phyloP scores from a whole-genome alignment of 2,797 vertebrate genomes.

The Schizothorax lantsangensis region DNA sequence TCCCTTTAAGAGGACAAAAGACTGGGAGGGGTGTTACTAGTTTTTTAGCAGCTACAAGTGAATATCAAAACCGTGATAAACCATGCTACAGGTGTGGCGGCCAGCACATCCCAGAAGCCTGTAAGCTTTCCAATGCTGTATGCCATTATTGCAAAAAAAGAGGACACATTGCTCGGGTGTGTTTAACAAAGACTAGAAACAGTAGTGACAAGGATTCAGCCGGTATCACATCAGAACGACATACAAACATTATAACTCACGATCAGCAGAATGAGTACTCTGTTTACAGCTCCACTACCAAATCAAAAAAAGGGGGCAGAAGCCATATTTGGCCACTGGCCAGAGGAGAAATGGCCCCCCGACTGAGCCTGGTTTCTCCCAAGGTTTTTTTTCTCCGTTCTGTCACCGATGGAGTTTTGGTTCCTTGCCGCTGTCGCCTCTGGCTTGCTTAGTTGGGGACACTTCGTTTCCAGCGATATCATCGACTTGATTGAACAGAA shows the following conservation, averaged over 20 bases:
- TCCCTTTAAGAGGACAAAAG: too few species aligned
- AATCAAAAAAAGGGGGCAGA: neutral
- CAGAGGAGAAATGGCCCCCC: too few species aligned
- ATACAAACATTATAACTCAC: neutral
- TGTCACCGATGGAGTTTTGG: too few species aligned
- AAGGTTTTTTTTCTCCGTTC: too few species aligned
- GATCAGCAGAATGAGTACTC: neutral
- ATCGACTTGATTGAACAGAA: too few species aligned
- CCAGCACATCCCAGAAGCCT: neutral
- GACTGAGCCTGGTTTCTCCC: too few species aligned
- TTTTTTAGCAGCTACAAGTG: neutral
- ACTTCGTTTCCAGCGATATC: too few species aligned
- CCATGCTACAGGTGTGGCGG: neutral
- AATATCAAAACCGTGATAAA: neutral
- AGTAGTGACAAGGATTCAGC: too few species aligned
- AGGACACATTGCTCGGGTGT: neutral
- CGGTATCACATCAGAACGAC: neutral
- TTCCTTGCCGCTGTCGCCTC: too few species aligned
- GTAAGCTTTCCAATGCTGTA: neutral
- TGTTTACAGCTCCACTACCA: neutral
- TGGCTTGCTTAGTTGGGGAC: too few species aligned
- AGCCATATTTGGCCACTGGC: neutral
- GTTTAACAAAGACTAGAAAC: too few species aligned
- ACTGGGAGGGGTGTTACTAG: too few species aligned
- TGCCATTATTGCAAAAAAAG: slow-evolving; percentile 5